Conservation (phyloP, 1,140 invertebrate species). For the Panulirus ornatus region DNA sequence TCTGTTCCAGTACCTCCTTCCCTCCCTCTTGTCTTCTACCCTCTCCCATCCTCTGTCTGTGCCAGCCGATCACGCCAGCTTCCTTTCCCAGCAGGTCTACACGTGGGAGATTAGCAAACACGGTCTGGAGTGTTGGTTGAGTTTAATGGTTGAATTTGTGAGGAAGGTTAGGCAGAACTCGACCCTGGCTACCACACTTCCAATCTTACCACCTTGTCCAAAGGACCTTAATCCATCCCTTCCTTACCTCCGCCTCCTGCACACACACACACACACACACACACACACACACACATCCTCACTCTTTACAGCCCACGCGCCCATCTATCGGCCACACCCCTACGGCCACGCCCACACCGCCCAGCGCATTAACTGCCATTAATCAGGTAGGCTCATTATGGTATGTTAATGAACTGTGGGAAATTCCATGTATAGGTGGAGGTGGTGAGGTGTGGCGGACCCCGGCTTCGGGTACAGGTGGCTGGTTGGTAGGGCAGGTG, state of each 20-base stretch:
- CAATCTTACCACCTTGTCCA: too few species aligned
- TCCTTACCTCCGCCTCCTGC: background rate
- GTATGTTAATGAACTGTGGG: slow-evolving; percentile 37
- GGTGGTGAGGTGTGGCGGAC: too few species aligned
- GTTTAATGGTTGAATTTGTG: too few species aligned
- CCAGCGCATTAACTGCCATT: slow-evolving; percentile 1
- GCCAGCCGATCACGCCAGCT: background rate
- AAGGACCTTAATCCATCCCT: background rate
- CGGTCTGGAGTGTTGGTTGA: too few species aligned
- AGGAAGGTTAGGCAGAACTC: too few species aligned
- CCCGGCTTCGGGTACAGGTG: too few species aligned
- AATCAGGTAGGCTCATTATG: background rate
- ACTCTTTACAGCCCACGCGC: background rate
- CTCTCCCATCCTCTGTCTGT: background rate
- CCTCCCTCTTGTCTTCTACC: background rate
- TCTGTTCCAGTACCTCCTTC: background rate
- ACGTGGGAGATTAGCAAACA: too few species aligned
- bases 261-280: slow-evolving; percentile 14
- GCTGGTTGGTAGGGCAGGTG: too few species aligned
- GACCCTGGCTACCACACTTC: too few species aligned
- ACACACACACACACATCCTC: background rate
- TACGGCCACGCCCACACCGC: background rate
- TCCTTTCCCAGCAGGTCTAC: background rate
- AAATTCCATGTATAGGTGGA: slow-evolving; percentile 5
- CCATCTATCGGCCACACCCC: background rate